A percentile compares a stretch with the other conserved stretches of the same genome.
phyloP scores from a whole-genome alignment of 2,113 vertebrate genomes.

The Turnix velox region DNA sequence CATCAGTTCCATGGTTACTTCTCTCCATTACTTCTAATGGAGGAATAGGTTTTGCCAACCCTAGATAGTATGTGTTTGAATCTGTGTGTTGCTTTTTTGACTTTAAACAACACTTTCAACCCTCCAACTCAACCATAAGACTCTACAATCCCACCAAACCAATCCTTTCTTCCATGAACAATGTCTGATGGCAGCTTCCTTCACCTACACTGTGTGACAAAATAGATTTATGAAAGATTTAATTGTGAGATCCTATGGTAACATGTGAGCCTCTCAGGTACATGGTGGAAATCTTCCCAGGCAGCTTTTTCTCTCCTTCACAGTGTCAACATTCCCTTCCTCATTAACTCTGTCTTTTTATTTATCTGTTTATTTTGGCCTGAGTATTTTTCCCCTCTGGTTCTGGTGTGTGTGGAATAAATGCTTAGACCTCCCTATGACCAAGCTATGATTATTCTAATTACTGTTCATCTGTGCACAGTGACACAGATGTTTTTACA shows the following conservation, averaged over 20 bases:
- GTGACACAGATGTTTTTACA: neutral
- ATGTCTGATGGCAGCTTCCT: neutral
- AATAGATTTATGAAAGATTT: neutral
- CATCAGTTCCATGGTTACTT: neutral
- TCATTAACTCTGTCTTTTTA: neutral
- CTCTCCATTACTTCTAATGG: neutral
- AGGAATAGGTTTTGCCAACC: neutral
- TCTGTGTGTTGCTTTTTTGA: neutral
- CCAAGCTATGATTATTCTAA: neutral
- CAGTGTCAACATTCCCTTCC: neutral
- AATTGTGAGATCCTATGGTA: neutral
- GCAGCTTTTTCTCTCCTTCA: neutral
- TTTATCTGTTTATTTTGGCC: slow-evolving; percentile 24
- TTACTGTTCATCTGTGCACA: neutral
- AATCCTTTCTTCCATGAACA: neutral
- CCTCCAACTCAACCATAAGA: neutral
- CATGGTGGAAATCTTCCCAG: neutral
- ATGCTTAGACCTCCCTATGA: neutral
- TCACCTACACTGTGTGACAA: neutral
- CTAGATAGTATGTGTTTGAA: neutral
- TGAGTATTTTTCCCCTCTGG: neutral
- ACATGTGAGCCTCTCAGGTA: neutral
- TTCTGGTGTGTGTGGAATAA: neutral
- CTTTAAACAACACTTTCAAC: neutral
- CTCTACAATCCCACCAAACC: neutral